These are phyloP conservation scores for Tringa solitaria DNA, from an alignment of 2,113 vertebrate species.

Conservation along the genomic window DNA sequence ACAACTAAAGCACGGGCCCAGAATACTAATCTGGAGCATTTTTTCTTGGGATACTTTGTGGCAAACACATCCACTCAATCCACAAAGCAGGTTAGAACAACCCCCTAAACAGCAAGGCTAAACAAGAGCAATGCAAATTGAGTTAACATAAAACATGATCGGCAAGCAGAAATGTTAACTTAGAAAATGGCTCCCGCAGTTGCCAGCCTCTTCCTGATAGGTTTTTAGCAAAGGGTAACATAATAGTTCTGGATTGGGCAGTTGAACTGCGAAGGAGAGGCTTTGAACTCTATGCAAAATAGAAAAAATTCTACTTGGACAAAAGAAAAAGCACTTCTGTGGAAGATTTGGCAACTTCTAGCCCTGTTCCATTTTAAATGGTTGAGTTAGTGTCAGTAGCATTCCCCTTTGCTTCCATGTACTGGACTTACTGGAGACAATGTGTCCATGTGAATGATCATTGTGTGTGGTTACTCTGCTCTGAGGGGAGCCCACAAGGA, in stretches of 20 bases:
- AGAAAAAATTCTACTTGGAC: neutral
- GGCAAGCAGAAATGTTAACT: neutral
- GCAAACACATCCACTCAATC: neutral
- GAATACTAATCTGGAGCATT: neutral
- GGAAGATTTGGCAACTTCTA: neutral
- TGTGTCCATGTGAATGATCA: rapidly evolving
- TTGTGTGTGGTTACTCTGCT: neutral
- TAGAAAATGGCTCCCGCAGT: neutral
- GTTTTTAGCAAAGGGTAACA: neutral
- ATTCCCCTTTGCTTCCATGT: neutral
- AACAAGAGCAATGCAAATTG: conserved; percentile 51
- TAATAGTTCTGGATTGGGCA: neutral
- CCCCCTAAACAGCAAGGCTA: conserved; percentile 18
- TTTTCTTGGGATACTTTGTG: neutral
- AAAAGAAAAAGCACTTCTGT: neutral
- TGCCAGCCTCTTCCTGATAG: neutral
- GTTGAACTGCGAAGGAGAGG: neutral
- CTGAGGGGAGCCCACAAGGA: neutral
- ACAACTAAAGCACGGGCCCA: neutral
- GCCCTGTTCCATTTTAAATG: neutral
- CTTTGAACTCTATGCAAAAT: neutral
- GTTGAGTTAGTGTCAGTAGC: neutral
- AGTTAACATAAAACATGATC: conserved; percentile 16
- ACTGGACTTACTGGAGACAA: neutral
- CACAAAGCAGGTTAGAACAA: neutral